Conservation (phyloP, 2,797 vertebrate genomes). For the Hippoglossus hippoglossus region DNA sequence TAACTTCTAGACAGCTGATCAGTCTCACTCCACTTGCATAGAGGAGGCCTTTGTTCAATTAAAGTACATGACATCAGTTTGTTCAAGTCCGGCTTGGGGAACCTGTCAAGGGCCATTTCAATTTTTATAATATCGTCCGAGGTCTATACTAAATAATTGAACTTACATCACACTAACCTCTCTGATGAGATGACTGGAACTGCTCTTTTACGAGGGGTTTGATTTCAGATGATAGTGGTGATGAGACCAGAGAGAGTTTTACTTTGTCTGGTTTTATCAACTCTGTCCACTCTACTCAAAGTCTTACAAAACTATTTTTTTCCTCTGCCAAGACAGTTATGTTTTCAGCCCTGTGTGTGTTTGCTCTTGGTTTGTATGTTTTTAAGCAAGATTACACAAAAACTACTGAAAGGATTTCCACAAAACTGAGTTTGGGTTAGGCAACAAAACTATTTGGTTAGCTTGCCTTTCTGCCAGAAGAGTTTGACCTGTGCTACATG, state of each 20-base stretch:
- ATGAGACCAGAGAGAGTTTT: neutral
- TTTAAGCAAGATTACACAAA: no score
- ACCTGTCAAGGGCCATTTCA: neutral
- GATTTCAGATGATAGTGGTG: neutral
- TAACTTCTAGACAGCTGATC: neutral
- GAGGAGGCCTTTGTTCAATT: neutral
- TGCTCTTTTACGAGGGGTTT: neutral
- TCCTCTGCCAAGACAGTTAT: no score
- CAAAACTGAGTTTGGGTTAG: no score
- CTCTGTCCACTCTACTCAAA: no score
- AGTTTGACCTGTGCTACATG: no score
- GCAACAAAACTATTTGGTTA: no score
- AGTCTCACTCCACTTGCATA: neutral
- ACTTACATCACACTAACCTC: neutral
- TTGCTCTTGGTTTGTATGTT: no score
- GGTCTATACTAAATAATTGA: neutral
- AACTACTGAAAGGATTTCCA: no score
- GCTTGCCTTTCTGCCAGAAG: no score
- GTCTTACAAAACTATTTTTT: no score
- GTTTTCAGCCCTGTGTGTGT: no score
- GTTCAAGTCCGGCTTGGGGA: neutral
- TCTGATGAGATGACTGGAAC: neutral
- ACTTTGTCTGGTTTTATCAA: no score
- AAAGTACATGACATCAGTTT: constrained; percentile 1
- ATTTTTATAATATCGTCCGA: neutral